These are phyloP conservation scores for Rhagium mordax DNA, from an alignment of 2,888 invertebrate genomes.

Conservation along the genomic window DNA sequence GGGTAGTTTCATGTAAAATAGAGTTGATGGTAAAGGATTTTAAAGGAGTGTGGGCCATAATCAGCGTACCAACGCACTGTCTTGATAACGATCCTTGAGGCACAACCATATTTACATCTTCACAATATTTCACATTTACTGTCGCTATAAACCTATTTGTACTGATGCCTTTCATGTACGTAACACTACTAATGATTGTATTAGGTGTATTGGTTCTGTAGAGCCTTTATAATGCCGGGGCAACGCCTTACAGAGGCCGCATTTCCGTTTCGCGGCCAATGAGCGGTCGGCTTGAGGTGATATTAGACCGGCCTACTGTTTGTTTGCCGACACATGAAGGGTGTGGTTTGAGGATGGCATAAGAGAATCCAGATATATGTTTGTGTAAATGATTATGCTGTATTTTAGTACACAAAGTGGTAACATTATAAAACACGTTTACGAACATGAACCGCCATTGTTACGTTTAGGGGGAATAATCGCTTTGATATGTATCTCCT, in stretches of 20 bases:
- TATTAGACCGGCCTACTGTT: slow-evolving; percentile 49
- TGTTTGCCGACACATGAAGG: slow-evolving; percentile 57
- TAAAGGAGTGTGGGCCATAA: slow-evolving; percentile 76
- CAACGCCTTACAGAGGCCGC: slow-evolving; percentile 51
- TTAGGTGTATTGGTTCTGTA: slow-evolving; percentile 51
- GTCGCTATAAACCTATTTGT: background rate
- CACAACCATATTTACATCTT: slow-evolving; percentile 58
- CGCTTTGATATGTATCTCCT: slow-evolving; percentile 19
- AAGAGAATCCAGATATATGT: slow-evolving; percentile 44
- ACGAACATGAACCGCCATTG: slow-evolving; percentile 47
- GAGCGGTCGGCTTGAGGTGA: slow-evolving; percentile 32
- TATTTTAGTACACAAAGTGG: slow-evolving; percentile 55
- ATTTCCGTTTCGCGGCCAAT: slow-evolving; percentile 44
- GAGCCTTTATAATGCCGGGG: slow-evolving; percentile 53
- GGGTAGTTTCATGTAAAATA: slow-evolving; percentile 73
- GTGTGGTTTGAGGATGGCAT: slow-evolving; percentile 52
- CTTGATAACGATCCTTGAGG: slow-evolving; percentile 45
- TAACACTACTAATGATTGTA: slow-evolving; percentile 50
- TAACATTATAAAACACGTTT: slow-evolving; percentile 48
- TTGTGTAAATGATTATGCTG: slow-evolving; percentile 53
- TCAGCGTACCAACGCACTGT: slow-evolving; percentile 42
- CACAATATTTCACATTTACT: slow-evolving; percentile 31
- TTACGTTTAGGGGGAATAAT: slow-evolving; percentile 31
- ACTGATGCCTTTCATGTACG: slow-evolving; percentile 48
- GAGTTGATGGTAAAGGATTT: slow-evolving; percentile 88